Evolutionary conservation across 1,140 invertebrate genomes (phyloP), one percentile per base, ranked within the genome.

Genomic region (Penaeus vannamei): DNA sequence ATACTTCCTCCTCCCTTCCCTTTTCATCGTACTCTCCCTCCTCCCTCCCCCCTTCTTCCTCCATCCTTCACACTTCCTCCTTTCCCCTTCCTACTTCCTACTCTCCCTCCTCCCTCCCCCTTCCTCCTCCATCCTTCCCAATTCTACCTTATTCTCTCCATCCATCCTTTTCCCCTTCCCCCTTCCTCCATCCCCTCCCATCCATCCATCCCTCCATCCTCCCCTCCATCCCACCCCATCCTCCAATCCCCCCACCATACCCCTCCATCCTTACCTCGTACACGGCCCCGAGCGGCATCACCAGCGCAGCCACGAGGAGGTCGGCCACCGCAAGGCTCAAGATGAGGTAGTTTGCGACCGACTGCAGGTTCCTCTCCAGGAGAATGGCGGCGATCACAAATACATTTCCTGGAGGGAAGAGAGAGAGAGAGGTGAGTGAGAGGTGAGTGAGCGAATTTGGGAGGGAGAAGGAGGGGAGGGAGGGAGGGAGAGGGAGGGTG

Each of bases 321-420:
- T 98, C 97, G 1, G 97, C 97, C 29, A 97, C 96, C 4, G 97
- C 97, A 92, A 98, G 93, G 17, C 96, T 97, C 62, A 98, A 94
- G 90, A 98, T 97, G 90, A 98, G 94, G 93, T 97, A 97, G 93
- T 97, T 98, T 61, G 97, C 96, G 12, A 97, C 96, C 91, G 95
- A 96, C 92, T 97, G 96, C 59, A 99, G 94, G 93, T 98, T 97
- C 84, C 97, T 94, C 93, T 99, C 98, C 76, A 98, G 93, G 46
- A 98, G 93, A 91, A 99, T 98, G 60, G 98, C 97, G n/a, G 96
- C 96, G 93, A 99, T 98, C 81, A 98, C 98, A 93, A 98, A 98
- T 26, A 98, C 96, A 93, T 98, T 99, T 36, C 98, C 98, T 97
- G 93, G 23, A 84, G 91, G 90, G 42, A 81, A 89, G 89, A 90